A percentile compares a stretch with the other conserved stretches of the same genome.
Evolutionary conservation across 2,797 vertebrate species (phyloP).

Genomic region (Catharus ustulatus): DNA sequence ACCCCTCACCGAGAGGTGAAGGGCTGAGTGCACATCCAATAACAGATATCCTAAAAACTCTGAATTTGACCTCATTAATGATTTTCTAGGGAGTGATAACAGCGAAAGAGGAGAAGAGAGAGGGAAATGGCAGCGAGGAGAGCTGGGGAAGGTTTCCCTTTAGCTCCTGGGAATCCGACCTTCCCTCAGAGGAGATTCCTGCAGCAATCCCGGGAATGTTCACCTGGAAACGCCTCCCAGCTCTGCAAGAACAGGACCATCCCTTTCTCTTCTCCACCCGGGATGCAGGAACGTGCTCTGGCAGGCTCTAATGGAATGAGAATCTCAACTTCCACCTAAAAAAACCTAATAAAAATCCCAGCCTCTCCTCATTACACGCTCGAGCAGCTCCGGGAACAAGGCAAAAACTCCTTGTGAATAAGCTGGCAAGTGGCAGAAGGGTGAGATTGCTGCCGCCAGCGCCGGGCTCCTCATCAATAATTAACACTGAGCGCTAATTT

Average conservation of each 20-base stretch:
- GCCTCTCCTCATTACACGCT: background rate
- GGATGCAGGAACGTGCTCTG: background rate
- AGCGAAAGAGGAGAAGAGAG: background rate
- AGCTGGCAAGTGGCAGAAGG: constrained; percentile 3
- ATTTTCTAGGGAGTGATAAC: background rate
- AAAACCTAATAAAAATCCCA: background rate
- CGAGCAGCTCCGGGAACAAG: background rate
- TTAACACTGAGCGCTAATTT: constrained; percentile 9
- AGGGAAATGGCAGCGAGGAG: background rate
- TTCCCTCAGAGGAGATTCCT: background rate
- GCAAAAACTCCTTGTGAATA: constrained; percentile 3
- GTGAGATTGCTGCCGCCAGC: background rate
- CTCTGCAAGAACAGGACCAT: background rate
- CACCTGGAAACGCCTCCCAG: background rate
- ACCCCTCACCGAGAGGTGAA: background rate
- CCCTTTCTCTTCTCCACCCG: background rate
- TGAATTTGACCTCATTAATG: background rate
- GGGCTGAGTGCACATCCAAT: background rate
- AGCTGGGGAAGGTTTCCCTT: background rate
- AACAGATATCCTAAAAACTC: background rate
- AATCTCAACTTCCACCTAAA: background rate
- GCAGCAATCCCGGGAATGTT: background rate
- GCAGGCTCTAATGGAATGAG: background rate
- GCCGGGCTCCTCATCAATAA: background rate
- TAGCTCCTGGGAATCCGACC: background rate